A percentile compares a stretch with the other conserved stretches of the same genome.
Evolutionary conservation across 2,797 vertebrate genomes (phyloP).

Genomic region (Acrocephalus scirpaceus): DNA sequence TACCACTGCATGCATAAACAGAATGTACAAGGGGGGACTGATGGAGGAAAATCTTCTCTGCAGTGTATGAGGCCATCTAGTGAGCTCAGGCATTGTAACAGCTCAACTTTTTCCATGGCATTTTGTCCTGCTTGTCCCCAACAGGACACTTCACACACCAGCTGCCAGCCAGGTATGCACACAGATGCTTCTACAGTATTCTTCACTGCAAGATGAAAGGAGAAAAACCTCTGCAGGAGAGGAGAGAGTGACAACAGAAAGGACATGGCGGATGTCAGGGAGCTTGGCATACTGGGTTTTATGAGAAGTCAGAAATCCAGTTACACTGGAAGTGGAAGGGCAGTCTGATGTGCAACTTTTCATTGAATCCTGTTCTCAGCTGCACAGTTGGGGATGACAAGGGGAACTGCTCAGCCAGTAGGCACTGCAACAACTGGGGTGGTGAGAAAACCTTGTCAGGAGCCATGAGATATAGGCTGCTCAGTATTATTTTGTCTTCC

Average conservation of each 20-base stretch:
- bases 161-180: neutral
- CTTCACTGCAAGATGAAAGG: neutral
- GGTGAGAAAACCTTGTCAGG: neutral
- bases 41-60: neutral
- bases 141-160: fast-evolving
- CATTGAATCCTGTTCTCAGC: neutral
- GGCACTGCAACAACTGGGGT: fast-evolving
- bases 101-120: fast-evolving
- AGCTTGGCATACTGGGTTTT: neutral
- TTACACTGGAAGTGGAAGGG: neutral
- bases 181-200: neutral
- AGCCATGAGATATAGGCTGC: fast-evolving
- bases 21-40: neutral
- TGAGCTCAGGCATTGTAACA: neutral
- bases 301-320: neutral
- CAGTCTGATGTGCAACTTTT: fast-evolving
- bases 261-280: neutral
- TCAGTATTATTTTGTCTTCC: neutral
- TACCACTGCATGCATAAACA: neutral
- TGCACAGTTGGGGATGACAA: neutral
- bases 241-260: neutral
- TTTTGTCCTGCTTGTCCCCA: neutral
- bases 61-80: slow-evolving; percentile 57
- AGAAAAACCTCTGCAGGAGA: neutral
- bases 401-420: neutral